Conservation (phyloP, 1,140 invertebrate species). For the Brachionus calyciflorus region DNA sequence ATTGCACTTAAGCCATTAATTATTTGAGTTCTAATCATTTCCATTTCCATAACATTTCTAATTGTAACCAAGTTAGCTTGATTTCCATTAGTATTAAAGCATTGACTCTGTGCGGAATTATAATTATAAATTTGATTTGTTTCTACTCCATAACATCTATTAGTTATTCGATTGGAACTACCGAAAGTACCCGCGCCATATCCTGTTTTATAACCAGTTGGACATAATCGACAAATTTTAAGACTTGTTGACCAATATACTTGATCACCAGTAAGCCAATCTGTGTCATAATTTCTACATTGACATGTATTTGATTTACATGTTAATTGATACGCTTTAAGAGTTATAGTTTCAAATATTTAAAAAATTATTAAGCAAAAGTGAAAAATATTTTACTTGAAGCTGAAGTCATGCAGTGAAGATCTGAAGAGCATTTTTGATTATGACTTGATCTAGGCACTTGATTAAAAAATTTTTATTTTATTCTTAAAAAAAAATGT, state of each 20-base stretch:
- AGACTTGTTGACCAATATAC: neutral
- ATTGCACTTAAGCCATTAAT: neutral
- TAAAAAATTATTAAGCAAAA: neutral
- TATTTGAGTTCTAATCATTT: neutral
- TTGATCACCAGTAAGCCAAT: slow-evolving; percentile 12
- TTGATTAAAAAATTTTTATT: neutral
- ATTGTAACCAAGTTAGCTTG: neutral
- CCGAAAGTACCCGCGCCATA: neutral
- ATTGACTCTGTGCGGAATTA: neutral
- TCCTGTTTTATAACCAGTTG: neutral
- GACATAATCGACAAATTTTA: neutral
- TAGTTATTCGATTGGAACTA: neutral
- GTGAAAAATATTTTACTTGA: neutral
- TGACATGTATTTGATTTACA: neutral
- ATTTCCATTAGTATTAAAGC: neutral
- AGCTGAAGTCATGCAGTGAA: neutral
- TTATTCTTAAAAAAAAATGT: neutral
- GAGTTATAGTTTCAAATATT: neutral
- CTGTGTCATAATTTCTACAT: neutral
- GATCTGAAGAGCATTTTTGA: neutral
- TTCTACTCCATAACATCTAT: neutral
- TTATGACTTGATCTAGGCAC: neutral
- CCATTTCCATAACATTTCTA: slow-evolving; percentile 15
- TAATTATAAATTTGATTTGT: neutral
- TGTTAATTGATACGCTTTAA: neutral